A percentile compares a stretch with the other conserved stretches of the same genome.
These are phyloP conservation scores for Alca torda DNA, from an alignment of 2,797 vertebrate genomes.

Conservation along the genomic window DNA sequence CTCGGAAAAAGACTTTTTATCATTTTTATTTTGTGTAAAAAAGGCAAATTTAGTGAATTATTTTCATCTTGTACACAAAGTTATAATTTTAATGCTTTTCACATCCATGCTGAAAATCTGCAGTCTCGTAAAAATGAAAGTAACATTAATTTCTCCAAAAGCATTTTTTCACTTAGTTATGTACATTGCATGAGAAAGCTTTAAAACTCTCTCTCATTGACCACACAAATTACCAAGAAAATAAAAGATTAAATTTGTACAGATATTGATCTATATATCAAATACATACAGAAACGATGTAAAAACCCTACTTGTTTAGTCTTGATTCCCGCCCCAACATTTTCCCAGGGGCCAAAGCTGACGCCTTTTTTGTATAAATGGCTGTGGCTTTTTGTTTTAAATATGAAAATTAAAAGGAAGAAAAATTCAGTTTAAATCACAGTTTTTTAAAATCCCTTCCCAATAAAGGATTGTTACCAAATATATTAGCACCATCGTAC, in stretches of 20 bases:
- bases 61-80: constrained; percentile 88
- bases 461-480: constrained; percentile 93
- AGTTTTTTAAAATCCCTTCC: constrained; percentile 92
- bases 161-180: constrained; percentile 87
- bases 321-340: constrained; percentile 73
- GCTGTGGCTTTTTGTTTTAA: constrained; percentile 90
- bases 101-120: constrained; percentile 96
- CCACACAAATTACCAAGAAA: constrained; percentile 92
- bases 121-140: constrained; percentile 91
- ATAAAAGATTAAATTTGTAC: constrained; percentile 94
- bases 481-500: constrained; percentile 98
- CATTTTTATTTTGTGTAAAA: constrained; percentile 98
- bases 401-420: constrained; percentile 90
- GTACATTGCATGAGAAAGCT: constrained; percentile 86
- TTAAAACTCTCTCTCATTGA: constrained; percentile 85
- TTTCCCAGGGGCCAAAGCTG: constrained; percentile 84
- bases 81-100: constrained; percentile 92
- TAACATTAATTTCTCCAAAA: constrained; percentile 84
- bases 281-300: constrained; percentile 87
- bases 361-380: constrained; percentile 77
- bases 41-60: constrained; percentile 89
- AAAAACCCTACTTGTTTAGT: constrained; percentile 86
- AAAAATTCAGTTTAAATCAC: constrained; percentile 88
- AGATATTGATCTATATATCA: constrained; percentile 89
- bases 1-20: constrained; percentile 43